phyloP scores from a whole-genome alignment of 2,888 invertebrate species.

The Meghimatium bilineatum region DNA sequence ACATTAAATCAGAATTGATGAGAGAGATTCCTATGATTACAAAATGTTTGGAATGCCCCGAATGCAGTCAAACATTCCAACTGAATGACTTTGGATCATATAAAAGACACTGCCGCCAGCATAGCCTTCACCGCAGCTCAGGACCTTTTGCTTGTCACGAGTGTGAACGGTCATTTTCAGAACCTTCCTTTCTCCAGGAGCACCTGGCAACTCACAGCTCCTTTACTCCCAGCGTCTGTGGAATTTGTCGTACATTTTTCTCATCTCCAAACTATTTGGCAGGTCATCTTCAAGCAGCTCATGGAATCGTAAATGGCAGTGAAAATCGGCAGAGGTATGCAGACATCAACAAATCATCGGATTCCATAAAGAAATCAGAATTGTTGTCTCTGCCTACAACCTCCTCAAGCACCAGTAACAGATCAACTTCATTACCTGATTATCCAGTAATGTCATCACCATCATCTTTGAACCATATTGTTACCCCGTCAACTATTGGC shows the following conservation, averaged over 20 bases:
- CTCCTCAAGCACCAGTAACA: not conserved
- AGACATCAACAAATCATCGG: not conserved
- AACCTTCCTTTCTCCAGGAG: constrained; percentile 57
- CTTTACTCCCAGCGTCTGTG: constrained; percentile 49
- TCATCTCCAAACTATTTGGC: constrained; percentile 43
- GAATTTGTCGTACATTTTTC: constrained; percentile 53
- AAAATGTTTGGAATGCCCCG: constrained; percentile 67
- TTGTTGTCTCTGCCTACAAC: not conserved
- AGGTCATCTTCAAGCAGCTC: constrained; percentile 49
- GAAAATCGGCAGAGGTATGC: not conserved
- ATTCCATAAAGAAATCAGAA: not conserved
- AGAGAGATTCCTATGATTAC: constrained; percentile 50
- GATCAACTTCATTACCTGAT: not conserved
- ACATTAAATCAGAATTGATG: not conserved
- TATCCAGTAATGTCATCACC: not conserved
- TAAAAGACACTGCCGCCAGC: constrained; percentile 71
- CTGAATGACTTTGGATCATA: constrained; percentile 73
- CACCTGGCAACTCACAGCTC: constrained; percentile 53
- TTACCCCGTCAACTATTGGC: not conserved
- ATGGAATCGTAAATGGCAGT: constrained; percentile 18
- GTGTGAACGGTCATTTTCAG: constrained; percentile 60
- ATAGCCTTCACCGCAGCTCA: constrained; percentile 52
- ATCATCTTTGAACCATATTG: not conserved
- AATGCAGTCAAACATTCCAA: constrained; percentile 70
- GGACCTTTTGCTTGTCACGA: constrained; percentile 63